A percentile compares a stretch with the other conserved stretches of the same genome.
These are phyloP conservation scores for Patella depressa DNA, from an alignment of 2,888 invertebrate species.

Conservation along the genomic window DNA sequence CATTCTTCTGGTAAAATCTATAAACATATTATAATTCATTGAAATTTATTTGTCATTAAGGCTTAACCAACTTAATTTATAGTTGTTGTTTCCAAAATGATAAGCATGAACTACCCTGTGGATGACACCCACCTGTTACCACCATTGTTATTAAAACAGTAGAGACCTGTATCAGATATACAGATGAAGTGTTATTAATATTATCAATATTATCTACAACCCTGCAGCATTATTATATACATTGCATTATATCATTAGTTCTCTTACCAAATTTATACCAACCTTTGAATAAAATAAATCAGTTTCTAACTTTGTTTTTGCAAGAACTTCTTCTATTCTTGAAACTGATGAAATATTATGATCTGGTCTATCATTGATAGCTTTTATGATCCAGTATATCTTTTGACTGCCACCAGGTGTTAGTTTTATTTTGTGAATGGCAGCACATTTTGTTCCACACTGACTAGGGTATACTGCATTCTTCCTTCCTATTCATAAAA, in stretches of 20 bases:
- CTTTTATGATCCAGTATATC: slow-evolving; percentile 37
- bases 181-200: no score
- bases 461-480: slow-evolving; percentile 34
- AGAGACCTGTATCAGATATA: no score
- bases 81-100: no score
- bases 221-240: no score
- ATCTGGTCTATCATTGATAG: slow-evolving; percentile 8
- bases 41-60: no score
- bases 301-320: slow-evolving; percentile 46
- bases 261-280: no score
- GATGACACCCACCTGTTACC: no score
- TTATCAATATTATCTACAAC: no score
- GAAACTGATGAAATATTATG: slow-evolving; percentile 18
- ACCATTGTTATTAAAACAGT: no score
- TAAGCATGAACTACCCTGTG: no score
- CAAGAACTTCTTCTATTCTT: slow-evolving; percentile 39
- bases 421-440: slow-evolving; percentile 46
- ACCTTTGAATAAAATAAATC: slow-evolving; percentile 57
- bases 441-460: slow-evolving; percentile 61
- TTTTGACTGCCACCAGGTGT: slow-evolving; percentile 36
- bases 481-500: slow-evolving; percentile 30
- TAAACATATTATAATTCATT: not conserved
- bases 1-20: slow-evolving; percentile 40
- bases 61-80: no score
- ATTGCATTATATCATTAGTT: no score